Evolutionary conservation across 2,113 vertebrate genomes (phyloP), one percentile per base, ranked within the genome.

Genomic region (Brachionichthys hirsutus): DNA sequence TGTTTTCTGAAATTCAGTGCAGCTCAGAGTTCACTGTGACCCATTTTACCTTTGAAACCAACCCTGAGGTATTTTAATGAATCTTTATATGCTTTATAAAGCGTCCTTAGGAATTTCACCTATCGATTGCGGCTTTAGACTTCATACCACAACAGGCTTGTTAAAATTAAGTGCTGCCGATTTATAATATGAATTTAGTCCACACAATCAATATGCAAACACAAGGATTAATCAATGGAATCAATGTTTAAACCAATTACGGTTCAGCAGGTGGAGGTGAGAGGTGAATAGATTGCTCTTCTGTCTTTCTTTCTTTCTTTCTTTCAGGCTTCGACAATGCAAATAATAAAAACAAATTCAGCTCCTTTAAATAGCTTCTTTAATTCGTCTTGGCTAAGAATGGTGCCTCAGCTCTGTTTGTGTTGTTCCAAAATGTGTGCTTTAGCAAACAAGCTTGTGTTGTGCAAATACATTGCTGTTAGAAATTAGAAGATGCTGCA

Each of bases 1-100:
- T 54, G 42, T 75, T 52, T 49, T 61, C 42, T 53, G 51, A 19
- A 73, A 67, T 78, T 68, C 44, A 48, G 62, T 62, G 40, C n/a
- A 3, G 15, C 54, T 44, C 48, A 8, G 10, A 47, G 42, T 45
- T 67, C 24, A 49, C 52, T 46, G 9, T 45, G 17, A 46, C 9
- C 9, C 4, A 38, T 38, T 10, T 3, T 38, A 10, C 10, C 24
- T 30, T 8, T 30, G 8, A 30, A 30, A 30, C 3, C 24, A 3
- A 6, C 8, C 41, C 8, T 20, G 4, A 18, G 14, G 17, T 48
- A 36, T 20, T 64, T 54, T 15, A 54, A 47, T 20, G 16, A 6
- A 38, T 10, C 36, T 38, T 38, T 9, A 38, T 12, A 10, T 38
- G 3, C 9, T 12, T 12, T 12, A 38, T 12, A 38, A 3, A n/a